These are phyloP conservation scores for Mactromeris polynyma DNA, from an alignment of 2,888 invertebrate genomes.

Conservation along the genomic window DNA sequence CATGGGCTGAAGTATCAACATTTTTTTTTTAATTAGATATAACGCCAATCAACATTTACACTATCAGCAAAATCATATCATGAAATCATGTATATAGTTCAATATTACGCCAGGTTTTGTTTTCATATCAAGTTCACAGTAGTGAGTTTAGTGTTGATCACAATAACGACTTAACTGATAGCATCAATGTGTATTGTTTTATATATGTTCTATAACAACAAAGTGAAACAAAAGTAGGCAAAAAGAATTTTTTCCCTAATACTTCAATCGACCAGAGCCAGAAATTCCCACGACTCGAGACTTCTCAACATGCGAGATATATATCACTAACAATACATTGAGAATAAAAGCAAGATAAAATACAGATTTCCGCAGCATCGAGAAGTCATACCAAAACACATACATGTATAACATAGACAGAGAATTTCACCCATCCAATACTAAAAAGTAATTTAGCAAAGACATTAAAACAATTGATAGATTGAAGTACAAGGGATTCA, in stretches of 20 bases:
- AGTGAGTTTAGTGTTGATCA: not conserved
- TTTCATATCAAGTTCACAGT: not conserved
- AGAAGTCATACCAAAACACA: constrained; percentile 25
- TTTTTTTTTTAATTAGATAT: constrained; percentile 52
- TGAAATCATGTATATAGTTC: not conserved
- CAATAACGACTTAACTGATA: constrained; percentile 22
- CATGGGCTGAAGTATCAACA: constrained; percentile 76
- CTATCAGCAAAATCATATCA: constrained; percentile 7
- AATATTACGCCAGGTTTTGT: not conserved
- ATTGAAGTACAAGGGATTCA: constrained; percentile 60
- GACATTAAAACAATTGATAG: constrained; percentile 14
- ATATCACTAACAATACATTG: constrained; percentile 40
- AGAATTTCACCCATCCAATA: constrained; percentile 36
- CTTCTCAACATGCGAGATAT: constrained; percentile 19
- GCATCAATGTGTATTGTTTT: constrained; percentile 32
- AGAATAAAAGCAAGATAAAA: constrained; percentile 31
- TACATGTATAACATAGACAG: constrained; percentile 29
- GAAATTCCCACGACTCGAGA: not conserved
- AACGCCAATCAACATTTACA: constrained; percentile 37
- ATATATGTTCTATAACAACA: constrained; percentile 70
- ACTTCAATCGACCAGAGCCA: constrained; percentile 61
- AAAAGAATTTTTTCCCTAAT: constrained; percentile 60
- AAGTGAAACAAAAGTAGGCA: constrained; percentile 67
- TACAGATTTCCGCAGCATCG: not conserved
- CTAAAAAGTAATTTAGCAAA: constrained; percentile 15